Conservation (phyloP, 2,888 invertebrate species). For the Aphrophora alni region DNA sequence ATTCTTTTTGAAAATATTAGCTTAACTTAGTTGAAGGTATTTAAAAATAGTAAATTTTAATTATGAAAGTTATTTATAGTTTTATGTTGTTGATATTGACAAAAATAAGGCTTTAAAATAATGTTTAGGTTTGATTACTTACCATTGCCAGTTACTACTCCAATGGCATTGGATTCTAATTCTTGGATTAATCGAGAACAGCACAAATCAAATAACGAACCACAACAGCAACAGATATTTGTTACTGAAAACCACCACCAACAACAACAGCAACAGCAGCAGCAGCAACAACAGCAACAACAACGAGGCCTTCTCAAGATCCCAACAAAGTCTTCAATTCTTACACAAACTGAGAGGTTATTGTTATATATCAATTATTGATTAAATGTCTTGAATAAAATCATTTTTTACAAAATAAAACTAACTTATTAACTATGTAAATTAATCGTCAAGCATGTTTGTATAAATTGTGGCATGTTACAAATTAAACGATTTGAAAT, state of each 20-base stretch:
- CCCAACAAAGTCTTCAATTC: constrained; percentile 41
- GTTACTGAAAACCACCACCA: constrained; percentile 38
- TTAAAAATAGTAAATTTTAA: too few relatives aligned
- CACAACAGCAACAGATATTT: constrained; percentile 36
- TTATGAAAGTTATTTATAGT: too few relatives aligned
- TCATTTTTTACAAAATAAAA: too few relatives aligned
- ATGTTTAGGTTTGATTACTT: constrained; percentile 33
- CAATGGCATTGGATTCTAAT: constrained; percentile 47
- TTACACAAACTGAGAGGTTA: constrained; percentile 37
- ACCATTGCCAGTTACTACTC: constrained; percentile 14
- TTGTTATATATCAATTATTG: background rate
- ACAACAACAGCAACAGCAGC: constrained; percentile 19
- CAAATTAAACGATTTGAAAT: too few relatives aligned
- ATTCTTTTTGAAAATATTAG: too few relatives aligned
- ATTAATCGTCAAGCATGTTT: too few relatives aligned
- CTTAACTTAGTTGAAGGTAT: too few relatives aligned
- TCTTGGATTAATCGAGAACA: constrained; percentile 46
- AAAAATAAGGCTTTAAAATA: background rate
- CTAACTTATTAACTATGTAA: too few relatives aligned
- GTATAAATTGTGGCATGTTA: too few relatives aligned
- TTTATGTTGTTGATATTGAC: too few relatives aligned
- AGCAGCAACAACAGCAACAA: constrained; percentile 19
- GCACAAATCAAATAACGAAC: constrained; percentile 37
- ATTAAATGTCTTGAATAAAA: too few relatives aligned
- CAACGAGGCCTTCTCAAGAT: constrained; percentile 41